Conservation (phyloP, 2,113 vertebrate genomes). For the Ellobius talpinus region DNA sequence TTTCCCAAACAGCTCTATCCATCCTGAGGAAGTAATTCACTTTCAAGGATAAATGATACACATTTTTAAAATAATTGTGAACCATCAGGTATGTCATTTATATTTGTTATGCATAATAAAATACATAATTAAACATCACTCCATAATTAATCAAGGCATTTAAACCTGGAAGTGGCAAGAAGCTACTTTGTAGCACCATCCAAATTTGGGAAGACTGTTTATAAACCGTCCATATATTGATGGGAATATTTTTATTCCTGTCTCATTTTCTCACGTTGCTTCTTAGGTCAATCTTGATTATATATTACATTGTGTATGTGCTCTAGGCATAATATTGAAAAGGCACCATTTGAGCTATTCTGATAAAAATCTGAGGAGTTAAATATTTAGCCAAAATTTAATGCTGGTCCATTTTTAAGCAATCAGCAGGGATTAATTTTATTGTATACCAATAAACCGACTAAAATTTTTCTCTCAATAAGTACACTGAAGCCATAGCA, state of each 20-base stretch:
- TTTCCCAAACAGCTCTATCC: constrained; percentile 65
- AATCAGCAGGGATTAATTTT: constrained; percentile 22
- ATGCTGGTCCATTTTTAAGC: neutral
- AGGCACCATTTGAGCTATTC: neutral
- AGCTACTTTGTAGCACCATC: constrained; percentile 53
- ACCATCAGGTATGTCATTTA: constrained; percentile 76
- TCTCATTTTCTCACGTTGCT: constrained; percentile 73
- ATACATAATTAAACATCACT: constrained; percentile 76
- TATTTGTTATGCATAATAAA: constrained; percentile 78
- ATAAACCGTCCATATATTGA: constrained; percentile 50
- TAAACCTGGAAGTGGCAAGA: constrained; percentile 67
- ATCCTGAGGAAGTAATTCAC: constrained; percentile 58
- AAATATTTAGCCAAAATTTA: neutral
- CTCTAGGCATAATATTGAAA: constrained; percentile 38
- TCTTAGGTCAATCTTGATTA: constrained; percentile 70
- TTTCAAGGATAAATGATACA: constrained; percentile 78
- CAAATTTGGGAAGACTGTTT: constrained; percentile 58
- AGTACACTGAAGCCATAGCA: neutral
- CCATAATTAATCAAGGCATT: constrained; percentile 75
- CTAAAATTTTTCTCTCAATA: neutral
- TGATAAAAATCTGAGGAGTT: constrained; percentile 33
- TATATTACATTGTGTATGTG: constrained; percentile 15
- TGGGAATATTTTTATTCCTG: constrained; percentile 56
- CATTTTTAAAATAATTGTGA: constrained; percentile 70
- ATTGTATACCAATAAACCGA: neutral